Evolutionary conservation across 2,888 invertebrate genomes (phyloP).

Genomic region (Ormyrus labotus): DNA sequence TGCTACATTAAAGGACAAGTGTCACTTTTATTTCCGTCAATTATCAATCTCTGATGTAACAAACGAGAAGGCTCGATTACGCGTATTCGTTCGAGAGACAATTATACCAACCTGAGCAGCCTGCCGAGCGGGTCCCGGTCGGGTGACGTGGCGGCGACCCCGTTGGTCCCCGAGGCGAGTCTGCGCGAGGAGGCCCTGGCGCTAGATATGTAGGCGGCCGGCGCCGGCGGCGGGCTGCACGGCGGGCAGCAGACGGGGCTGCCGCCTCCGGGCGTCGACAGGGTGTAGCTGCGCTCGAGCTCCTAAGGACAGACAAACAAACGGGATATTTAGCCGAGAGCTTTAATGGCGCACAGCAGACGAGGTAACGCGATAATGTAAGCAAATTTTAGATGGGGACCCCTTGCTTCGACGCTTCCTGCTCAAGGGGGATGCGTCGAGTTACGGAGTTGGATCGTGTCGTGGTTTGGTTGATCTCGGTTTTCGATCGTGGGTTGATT

Average conservation of each 20-base stretch:
- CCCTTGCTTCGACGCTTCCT: no score
- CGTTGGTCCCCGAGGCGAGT: constrained; percentile 65
- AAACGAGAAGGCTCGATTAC: no score
- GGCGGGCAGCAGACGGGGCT: constrained; percentile 71
- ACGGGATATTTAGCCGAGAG: not conserved
- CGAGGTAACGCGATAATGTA: no score
- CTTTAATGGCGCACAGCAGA: not conserved
- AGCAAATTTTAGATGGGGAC: no score
- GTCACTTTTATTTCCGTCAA: no score
- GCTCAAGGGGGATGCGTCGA: no score
- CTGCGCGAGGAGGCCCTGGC: constrained; percentile 71
- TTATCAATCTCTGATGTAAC: no score
- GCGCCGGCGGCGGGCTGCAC: constrained; percentile 71
- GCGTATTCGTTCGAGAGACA: no score
- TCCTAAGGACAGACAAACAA: constrained; percentile 64
- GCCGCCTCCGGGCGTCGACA: constrained; percentile 69
- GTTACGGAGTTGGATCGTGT: no score
- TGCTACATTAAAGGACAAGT: no score
- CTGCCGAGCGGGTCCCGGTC: constrained; percentile 69
- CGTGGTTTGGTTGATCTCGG: no score
- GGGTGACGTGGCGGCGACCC: constrained; percentile 65
- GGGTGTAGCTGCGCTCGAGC: constrained; percentile 69
- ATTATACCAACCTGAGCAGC: constrained; percentile 65
- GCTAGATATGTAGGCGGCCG: constrained; percentile 73
- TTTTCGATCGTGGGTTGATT: no score